Evolutionary conservation across 2,797 vertebrate genomes (phyloP), one percentile per base, ranked within the genome.

Genomic region (Neosilurus mollespiculum): DNA sequence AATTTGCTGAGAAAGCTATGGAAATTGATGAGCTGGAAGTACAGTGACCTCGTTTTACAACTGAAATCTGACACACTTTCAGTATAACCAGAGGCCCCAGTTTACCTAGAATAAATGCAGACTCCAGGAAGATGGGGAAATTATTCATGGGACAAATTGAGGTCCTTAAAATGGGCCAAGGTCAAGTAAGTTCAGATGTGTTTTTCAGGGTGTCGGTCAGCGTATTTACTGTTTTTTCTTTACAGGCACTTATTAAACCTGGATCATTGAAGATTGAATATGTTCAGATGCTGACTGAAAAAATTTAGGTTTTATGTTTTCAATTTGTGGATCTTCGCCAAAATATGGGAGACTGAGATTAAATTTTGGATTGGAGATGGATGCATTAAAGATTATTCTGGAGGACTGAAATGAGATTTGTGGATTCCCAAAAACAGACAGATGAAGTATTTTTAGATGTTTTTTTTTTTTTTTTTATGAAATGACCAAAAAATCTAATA

Each of bases 361-460:
- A 93, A 81, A 90, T 85, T 90, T 75, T 84, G 88, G 85, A 89
- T 85, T 90, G 86, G 82, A 81, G 82, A 88, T 90, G 90, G 90
- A 89, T 87, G 92, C 91, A 89, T 82, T 82, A 62, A 86, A 92
- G 92, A 94, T 95, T 93, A 90, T 80, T 90, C 87, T 85, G 87
- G 89, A 90, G 92, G 86, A 93, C 88, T 85, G 81, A 89, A 92
- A 93, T 89, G 89, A 93, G 93, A 94, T 76, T 94, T 92, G 92
- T 89, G 83, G 89, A 90, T 91, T 93, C 89, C 24, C 15, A 11
- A 9, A 56, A 56, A n/a, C 54, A 22, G 6, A 59, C 1, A 34
- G 26, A 37, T 76, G 73, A 59, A n/a, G 2, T 62, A 62, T 18
- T 73, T 2, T 8, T 51, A 5, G 51, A 5, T 18, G 18, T 73